Evolutionary conservation across 2,797 vertebrate species (phyloP), one percentile per base, ranked within the genome.

Genomic region (Carapus acus): DNA sequence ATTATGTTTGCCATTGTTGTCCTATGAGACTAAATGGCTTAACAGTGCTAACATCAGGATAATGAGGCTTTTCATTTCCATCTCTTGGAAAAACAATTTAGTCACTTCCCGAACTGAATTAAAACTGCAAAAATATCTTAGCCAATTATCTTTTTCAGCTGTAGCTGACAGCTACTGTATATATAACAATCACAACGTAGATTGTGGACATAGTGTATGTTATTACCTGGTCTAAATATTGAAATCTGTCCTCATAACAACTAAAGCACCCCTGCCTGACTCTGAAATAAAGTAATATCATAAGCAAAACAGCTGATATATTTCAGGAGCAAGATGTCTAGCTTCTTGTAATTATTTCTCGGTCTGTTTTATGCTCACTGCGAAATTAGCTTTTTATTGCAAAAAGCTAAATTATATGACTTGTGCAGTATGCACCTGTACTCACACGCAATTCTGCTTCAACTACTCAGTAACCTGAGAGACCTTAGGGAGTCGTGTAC

Each of bases 281-380:
- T 29, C 27, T 29, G 27, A 6, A 29, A 29, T 29, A 61, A 68
- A 47, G 51, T 54, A 54, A 65, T 43, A 52, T 49, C 55, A 54
- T n/a, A 16, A 43, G 46, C 50, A 20, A 70, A 67, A 58, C 29
- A 43, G 19, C 19, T 20, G n/a, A 50, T 59, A 40, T 49, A 18
- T 42, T 49, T 49, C 54, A 36, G 9, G 24, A 36, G 9, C 23
- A 51, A 67, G 69, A 69, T 48, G 54, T 71, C 55, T 73, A 68
- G 45, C 61, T 71, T 80, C 73, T 75, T 76, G 43, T 43, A 44
- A 52, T 57, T 38, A 38, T 59, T 62, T 61, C 61, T 58, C 78
- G 63, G 37, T 16, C 43, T 44, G 13, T 27, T 45, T 59, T 11
- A 50, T 27, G 24, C 24, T 5, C 24, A 27, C 24, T n/a, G 40